These are phyloP conservation scores for Diplogasteroides magnus DNA, from an alignment of 1,140 invertebrate genomes.

Conservation along the genomic window DNA sequence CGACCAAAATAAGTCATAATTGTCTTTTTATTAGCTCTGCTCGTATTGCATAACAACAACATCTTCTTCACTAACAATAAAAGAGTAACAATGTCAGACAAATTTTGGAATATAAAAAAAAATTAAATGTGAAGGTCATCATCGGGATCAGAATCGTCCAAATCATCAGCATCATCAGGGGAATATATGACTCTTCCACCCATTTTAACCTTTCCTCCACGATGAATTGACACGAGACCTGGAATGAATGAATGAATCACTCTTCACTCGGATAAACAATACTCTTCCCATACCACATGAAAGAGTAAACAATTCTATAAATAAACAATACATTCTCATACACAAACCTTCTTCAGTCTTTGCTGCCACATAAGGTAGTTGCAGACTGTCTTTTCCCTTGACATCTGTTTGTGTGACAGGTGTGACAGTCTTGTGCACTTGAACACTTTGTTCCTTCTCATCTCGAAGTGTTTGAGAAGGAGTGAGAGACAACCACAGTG, in stretches of 20 bases:
- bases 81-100: too few relatives aligned
- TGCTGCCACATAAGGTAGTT: background rate
- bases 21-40: too few relatives aligned
- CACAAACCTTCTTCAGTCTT: background rate
- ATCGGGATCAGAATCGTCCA: constrained; percentile 51
- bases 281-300: background rate
- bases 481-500: too few relatives aligned
- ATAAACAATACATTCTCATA: background rate
- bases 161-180: constrained; percentile 44
- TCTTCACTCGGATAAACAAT: background rate
- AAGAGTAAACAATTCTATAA: background rate
- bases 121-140: constrained; percentile 50
- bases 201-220: constrained; percentile 35
- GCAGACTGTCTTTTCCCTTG: constrained; percentile 8
- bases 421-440: background rate
- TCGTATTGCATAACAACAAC: too few relatives aligned
- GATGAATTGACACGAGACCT: constrained; percentile 17
- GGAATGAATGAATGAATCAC: background rate
- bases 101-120: too few relatives aligned
- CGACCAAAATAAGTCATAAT: too few relatives aligned
- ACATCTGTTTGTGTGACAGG: too few relatives aligned
- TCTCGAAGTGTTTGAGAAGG: too few relatives aligned
- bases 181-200: constrained; percentile 48
- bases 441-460: background rate
- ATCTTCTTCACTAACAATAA: too few relatives aligned